Conservation (phyloP, 2,113 vertebrate genomes). For the Alaudala cheleensis region DNA sequence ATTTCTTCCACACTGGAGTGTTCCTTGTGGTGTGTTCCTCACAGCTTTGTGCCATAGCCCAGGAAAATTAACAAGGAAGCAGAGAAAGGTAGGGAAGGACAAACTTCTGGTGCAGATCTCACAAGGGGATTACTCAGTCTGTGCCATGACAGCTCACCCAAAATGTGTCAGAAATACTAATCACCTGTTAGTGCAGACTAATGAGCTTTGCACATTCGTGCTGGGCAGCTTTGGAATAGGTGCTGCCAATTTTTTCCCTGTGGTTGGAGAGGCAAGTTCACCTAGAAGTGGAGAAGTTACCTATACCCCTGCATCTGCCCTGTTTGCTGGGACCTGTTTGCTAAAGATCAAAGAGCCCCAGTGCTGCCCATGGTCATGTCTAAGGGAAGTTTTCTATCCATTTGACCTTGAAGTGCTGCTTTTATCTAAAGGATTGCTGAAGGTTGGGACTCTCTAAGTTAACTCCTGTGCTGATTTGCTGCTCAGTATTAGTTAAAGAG, state of each 20-base stretch:
- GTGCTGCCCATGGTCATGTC: background rate
- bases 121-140: background rate
- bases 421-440: background rate
- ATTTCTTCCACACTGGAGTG: background rate
- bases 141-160: background rate
- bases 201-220: background rate
- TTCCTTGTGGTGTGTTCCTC: background rate
- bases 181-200: background rate
- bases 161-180: background rate
- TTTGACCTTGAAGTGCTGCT: background rate
- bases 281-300: accelerated
- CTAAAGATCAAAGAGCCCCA: background rate
- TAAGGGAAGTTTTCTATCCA: background rate
- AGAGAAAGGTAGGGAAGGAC: background rate
- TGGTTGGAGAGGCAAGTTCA: background rate
- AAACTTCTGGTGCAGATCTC: background rate
- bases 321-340: background rate
- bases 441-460: background rate
- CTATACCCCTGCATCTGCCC: background rate
- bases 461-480: background rate
- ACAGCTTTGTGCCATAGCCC: background rate
- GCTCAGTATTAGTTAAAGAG: background rate
- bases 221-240: background rate
- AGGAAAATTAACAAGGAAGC: background rate
- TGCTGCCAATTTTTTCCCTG: accelerated